Conservation (phyloP, 2,113 vertebrate species). For the Cygnus atratus region DNA sequence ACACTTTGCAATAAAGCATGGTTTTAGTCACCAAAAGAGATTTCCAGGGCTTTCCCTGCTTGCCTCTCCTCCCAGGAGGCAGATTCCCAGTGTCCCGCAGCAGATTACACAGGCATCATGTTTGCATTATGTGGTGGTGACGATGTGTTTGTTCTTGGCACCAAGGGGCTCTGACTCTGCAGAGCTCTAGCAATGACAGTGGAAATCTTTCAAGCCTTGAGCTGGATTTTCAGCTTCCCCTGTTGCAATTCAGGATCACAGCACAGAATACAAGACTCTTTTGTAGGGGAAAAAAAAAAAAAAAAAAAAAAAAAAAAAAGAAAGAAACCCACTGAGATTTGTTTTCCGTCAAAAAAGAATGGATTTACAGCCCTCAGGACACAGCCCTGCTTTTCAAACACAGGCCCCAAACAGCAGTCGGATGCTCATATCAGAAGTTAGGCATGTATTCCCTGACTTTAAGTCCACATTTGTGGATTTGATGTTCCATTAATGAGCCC, state of each 20-base stretch:
- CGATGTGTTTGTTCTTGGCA: slow-evolving; percentile 64
- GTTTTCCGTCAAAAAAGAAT: slow-evolving; percentile 54
- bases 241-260: neutral
- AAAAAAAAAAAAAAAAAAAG: too few species aligned
- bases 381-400: slow-evolving; percentile 23
- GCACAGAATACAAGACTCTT: slow-evolving; percentile 27
- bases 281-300: neutral
- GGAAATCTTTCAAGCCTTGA: slow-evolving; percentile 53
- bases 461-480: slow-evolving; percentile 8
- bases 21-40: slow-evolving; percentile 39
- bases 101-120: slow-evolving; percentile 31
- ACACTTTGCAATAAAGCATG: neutral
- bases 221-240: slow-evolving; percentile 38
- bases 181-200: slow-evolving; percentile 38
- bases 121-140: slow-evolving; percentile 45
- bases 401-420: neutral
- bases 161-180: neutral
- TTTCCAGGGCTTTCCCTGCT: slow-evolving; percentile 51
- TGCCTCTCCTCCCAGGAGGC: neutral
- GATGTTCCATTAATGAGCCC: slow-evolving; percentile 41
- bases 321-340: slow-evolving; percentile 20
- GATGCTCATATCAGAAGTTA: slow-evolving; percentile 2
- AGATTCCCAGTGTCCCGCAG: slow-evolving; percentile 34
- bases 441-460: slow-evolving; percentile 2
- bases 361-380: slow-evolving; percentile 51